Conservation (phyloP, 2,113 vertebrate genomes). For the Leucopsar rothschildi region DNA sequence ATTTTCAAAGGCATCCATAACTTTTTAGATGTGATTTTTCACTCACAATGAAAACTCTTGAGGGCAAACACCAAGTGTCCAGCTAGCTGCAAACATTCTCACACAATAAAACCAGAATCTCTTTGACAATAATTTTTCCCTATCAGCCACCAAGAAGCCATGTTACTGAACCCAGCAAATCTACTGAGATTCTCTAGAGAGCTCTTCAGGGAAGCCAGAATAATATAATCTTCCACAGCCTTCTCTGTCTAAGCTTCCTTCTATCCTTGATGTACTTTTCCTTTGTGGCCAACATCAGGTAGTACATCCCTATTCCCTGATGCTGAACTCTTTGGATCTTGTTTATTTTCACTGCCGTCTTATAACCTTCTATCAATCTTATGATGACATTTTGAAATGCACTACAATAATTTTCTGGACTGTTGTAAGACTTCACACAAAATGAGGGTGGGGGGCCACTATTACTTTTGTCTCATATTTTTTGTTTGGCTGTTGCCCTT, state of each 20-base stretch:
- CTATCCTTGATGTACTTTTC: background rate
- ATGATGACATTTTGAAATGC: background rate
- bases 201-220: background rate
- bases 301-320: background rate
- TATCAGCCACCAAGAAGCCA: background rate
- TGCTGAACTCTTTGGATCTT: background rate
- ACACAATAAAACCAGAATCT: background rate
- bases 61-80: background rate
- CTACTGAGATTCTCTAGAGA: background rate
- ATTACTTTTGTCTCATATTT: background rate
- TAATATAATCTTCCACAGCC: background rate
- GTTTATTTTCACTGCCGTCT: conserved; percentile 15
- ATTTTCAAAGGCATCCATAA: conserved; percentile 1
- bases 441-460: accelerated
- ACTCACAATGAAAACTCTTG: background rate
- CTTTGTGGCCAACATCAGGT: background rate
- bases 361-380: background rate
- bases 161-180: conserved; percentile 10
- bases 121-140: background rate
- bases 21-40: background rate
- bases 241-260: background rate
- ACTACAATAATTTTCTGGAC: background rate
- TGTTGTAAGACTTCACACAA: background rate
- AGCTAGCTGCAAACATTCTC: background rate
- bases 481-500: background rate